phyloP scores from a whole-genome alignment of 2,797 vertebrate genomes.

The Acanthornis magna region DNA sequence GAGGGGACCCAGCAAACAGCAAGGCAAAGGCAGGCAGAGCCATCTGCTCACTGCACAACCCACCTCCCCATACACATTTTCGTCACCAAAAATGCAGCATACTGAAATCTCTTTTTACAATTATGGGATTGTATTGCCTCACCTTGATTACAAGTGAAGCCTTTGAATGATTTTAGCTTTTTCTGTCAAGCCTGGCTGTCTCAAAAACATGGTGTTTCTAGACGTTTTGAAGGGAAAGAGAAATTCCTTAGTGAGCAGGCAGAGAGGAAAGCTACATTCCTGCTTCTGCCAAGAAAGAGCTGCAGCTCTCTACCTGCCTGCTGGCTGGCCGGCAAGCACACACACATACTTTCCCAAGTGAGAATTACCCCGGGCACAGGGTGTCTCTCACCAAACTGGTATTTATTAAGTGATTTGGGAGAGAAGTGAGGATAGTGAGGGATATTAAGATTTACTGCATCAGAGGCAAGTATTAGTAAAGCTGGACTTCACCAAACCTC shows the following conservation, averaged over 20 bases:
- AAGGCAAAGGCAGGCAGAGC: background rate
- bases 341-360: background rate
- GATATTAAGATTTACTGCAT: background rate
- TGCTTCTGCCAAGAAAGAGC: background rate
- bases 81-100: fast-evolving
- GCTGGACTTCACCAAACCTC: background rate
- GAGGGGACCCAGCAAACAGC: background rate
- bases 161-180: background rate
- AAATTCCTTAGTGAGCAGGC: background rate
- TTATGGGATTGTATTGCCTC: background rate
- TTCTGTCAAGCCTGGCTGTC: background rate
- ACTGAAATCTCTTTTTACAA: background rate
- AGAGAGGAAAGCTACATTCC: background rate
- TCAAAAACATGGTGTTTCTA: background rate
- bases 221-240: background rate
- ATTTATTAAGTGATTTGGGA: background rate
- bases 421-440: background rate
- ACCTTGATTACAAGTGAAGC: background rate
- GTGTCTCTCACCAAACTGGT: background rate
- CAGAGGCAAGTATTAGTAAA: background rate
- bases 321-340: background rate
- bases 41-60: background rate
- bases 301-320: background rate
- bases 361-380: background rate
- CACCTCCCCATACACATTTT: background rate